Evolutionary conservation across 2,888 invertebrate genomes (phyloP), one percentile per base, ranked within the genome.

Genomic region (Diarsia dahlii): DNA sequence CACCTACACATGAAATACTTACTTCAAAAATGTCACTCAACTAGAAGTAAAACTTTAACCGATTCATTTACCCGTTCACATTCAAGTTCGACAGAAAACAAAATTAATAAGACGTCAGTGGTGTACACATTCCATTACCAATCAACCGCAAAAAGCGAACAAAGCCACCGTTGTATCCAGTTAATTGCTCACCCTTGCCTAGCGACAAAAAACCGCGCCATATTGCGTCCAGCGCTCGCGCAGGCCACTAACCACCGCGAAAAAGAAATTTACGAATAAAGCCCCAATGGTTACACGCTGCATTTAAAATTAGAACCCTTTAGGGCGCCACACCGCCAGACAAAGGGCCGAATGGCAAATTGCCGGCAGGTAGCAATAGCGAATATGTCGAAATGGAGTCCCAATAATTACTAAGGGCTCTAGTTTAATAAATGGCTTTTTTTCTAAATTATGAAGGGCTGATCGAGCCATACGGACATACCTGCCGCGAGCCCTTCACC

Each of bases 271-370:
- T 94, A 93, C 93, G 91, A 94, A 96, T 95, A 95, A 96, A 92
- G 94, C 92, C 89, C 87, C 90, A 94, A 96, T 96, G 94, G 96
- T 96, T 96, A 96, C 95, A 96, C 95, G 96, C 91, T 92, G 94
- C 95, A 96, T 96, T 96, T 95, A 95, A 94, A 96, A 96, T 96
- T 96, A 94, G 93, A 96, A 95, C 96, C 96, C 96, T 96, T 96
- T 96, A 94, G 96, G 96, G 96, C 96, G 96, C 96, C 96, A 96
- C 96, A 94, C 96, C 95, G 96, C 91, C 96, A 95, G 94, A 96
- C 96, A 96, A 96, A 94, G 94, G 92, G 93, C 93, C 95, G 93
- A 96, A 95, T 96, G 95, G 95, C 96, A 95, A 96, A 96, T 95
- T 96, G 95, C 92, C 93, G 93, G 96, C 96, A 96, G 96, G 96